Conservation (phyloP, 2,888 invertebrate genomes). For the Cataglyphis rosenhaueri region DNA sequence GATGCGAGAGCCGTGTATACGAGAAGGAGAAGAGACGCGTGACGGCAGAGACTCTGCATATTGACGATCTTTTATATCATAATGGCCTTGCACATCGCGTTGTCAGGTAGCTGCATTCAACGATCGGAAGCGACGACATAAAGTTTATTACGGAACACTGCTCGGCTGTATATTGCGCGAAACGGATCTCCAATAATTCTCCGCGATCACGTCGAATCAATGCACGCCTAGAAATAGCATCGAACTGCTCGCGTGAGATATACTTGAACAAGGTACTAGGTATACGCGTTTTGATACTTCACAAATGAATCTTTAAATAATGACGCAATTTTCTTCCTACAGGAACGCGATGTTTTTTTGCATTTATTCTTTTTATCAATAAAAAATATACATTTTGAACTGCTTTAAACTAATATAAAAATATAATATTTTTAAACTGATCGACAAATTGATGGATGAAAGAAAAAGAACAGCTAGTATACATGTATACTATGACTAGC, state of each 20-base stretch:
- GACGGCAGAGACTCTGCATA: neutral
- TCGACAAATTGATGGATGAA: constrained; percentile 33
- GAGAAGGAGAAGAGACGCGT: neutral
- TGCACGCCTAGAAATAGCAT: constrained; percentile 7
- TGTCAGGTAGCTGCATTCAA: constrained; percentile 38
- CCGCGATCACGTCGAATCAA: constrained; percentile 48
- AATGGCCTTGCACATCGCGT: constrained; percentile 48
- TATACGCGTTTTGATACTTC: neutral
- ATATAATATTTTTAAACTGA: neutral
- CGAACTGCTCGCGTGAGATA: constrained; percentile 41
- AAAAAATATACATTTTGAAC: neutral
- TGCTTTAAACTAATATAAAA: constrained; percentile 10
- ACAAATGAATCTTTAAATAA: neutral
- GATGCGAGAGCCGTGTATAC: neutral
- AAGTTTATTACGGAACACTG: constrained; percentile 65
- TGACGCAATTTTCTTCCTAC: neutral
- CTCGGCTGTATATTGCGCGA: constrained; percentile 52
- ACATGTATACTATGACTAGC: constrained; percentile 28
- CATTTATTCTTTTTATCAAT: neutral
- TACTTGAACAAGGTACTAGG: neutral
- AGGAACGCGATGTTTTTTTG: neutral
- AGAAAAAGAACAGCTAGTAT: constrained; percentile 14
- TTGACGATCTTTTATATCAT: constrained; percentile 54
- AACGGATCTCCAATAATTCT: constrained; percentile 70
- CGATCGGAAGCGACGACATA: constrained; percentile 40